Conservation (phyloP, 2,113 vertebrate genomes). For the Anseranas semipalmata region DNA sequence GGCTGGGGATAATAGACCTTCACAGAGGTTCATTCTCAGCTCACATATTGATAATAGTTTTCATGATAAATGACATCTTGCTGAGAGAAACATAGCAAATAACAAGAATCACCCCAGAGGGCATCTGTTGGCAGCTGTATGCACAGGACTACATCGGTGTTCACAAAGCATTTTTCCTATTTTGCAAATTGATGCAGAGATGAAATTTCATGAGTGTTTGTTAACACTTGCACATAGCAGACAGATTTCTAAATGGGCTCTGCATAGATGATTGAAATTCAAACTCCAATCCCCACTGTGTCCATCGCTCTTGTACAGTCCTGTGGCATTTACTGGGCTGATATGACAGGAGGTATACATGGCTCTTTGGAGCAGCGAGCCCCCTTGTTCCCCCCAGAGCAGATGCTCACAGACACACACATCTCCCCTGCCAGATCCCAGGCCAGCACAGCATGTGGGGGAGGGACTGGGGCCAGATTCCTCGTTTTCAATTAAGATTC, state of each 20-base stretch:
- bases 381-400: not conserved
- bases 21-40: not conserved
- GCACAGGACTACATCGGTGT: not conserved
- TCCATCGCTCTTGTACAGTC: not conserved
- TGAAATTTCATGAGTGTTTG: constrained; percentile 52
- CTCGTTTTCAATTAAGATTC: constrained; percentile 61
- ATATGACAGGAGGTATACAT: not conserved
- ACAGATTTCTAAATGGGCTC: constrained; percentile 48
- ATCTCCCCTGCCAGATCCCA: not conserved
- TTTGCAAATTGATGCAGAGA: constrained; percentile 49
- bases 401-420: not conserved
- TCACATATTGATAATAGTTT: not conserved
- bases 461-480: not conserved
- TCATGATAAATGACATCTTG: not conserved
- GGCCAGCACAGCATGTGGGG: not conserved
- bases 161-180: not conserved
- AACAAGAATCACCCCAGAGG: not conserved
- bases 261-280: constrained; percentile 43
- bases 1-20: not conserved
- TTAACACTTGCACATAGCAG: constrained; percentile 58
- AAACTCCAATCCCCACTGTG: not conserved
- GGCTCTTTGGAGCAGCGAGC: not conserved
- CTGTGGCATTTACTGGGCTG: not conserved
- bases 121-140: not conserved
- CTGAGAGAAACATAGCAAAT: not conserved